Evolutionary conservation across 2,113 vertebrate genomes (phyloP).

Genomic region (Azemiops feae): DNA sequence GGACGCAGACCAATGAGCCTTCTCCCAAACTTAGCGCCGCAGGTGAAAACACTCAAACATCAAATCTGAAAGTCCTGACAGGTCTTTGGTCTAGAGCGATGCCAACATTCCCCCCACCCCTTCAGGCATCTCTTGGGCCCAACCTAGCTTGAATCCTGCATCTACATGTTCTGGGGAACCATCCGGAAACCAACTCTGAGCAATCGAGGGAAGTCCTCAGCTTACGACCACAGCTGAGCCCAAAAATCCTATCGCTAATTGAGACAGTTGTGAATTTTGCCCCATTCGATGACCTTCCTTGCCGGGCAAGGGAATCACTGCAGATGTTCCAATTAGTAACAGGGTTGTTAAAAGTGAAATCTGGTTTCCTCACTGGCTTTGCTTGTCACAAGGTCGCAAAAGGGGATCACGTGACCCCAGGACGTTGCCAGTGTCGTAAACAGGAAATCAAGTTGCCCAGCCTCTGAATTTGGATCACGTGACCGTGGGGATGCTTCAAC

Average conservation of each 20-base stretch:
- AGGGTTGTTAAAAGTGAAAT: neutral
- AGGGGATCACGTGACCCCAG: neutral
- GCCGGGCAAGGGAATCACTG: neutral
- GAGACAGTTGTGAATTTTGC: neutral
- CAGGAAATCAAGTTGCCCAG: neutral
- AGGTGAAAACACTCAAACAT: constrained; percentile 9
- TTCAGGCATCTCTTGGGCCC: neutral
- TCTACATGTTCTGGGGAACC: neutral
- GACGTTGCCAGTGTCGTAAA: neutral
- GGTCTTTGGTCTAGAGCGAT: neutral
- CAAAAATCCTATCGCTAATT: neutral
- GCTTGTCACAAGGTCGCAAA: neutral
- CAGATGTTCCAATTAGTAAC: neutral
- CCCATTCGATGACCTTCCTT: neutral
- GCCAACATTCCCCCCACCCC: neutral
- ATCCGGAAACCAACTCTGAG: neutral
- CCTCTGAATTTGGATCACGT: neutral
- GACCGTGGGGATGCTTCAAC: neutral
- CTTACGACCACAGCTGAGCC: neutral
- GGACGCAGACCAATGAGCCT: constrained; percentile 46
- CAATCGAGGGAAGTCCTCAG: neutral
- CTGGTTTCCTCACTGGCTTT: neutral
- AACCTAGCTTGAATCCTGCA: neutral
- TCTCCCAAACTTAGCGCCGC: constrained; percentile 28
- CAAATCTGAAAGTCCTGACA: constrained; percentile 1